Base-by-base conservation (phyloP, 2,113 vertebrate species). In the Tupaia chinensis region DNA sequence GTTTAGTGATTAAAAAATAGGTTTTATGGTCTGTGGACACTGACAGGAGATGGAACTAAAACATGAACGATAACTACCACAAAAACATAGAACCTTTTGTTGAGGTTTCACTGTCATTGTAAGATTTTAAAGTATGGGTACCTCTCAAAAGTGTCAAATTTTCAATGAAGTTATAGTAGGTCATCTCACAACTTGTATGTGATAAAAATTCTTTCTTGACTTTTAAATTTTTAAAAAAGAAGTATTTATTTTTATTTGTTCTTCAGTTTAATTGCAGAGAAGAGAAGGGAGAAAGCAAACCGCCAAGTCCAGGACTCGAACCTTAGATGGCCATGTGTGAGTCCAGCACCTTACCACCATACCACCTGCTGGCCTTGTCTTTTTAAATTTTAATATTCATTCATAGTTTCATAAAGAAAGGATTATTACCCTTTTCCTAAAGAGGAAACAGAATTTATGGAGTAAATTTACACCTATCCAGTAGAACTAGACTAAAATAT, bases 51-150 rank as follows among this genome's bases (percentile, higher is more conserved):
- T 72, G 66, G 20, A 94, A 79, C 25, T 82, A 92, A 87, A 90
- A 32, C 19, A 93, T 44, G 88, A 89, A 93, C 69, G 91, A 66
- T 76, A 88, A 56, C 63, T 83, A 25, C 56, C n/a, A n/a, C 13
- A 72, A 32, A 78, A 91, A 32, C 27, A 85, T 87, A 80, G 17
- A 58, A 95, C 15, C 44, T 92, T 61, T 88, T 84, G 61, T 65
- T 92, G 60, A 79, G 87, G 32, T 92, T 96, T 84, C 3, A 68
- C 2, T 93, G 53, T 93, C 68, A 85, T 29, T 89, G 10, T 81
- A 78, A 95, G 25, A 65, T 84, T 96, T 94, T 89, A 72, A 89
- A 83, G n/a, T 63, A 32, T 81, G 53, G 19, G 9, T 69, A 87
- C 12, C 58, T 44, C 29, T 96, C 73, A 78, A 58, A 70, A 74